Percentiles rank a stretch among this genome's conserved stretches.
Evolutionary conservation across 2,888 invertebrate genomes (phyloP).

Genomic region (Serripes groenlandicus): DNA sequence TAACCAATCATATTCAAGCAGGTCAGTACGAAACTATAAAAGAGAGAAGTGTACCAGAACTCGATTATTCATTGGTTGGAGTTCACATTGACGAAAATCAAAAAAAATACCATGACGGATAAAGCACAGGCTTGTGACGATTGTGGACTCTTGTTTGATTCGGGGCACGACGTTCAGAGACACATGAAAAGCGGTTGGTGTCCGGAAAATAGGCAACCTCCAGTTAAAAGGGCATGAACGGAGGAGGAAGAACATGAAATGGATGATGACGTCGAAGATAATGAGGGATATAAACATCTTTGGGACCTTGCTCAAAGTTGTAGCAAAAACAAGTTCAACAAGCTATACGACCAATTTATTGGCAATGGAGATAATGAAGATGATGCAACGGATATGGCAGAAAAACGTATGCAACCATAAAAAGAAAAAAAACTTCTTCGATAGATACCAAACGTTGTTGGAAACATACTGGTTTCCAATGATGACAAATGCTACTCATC

Average conservation of each 20-base stretch:
- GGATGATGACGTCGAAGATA: slow-evolving; percentile 38
- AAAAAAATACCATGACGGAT: slow-evolving; percentile 14
- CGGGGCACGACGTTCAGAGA: slow-evolving; percentile 42
- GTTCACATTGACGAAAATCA: slow-evolving; percentile 33
- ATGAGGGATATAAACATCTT: slow-evolving; percentile 8
- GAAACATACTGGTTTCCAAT: slow-evolving; percentile 24
- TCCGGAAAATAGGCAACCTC: slow-evolving; percentile 29
- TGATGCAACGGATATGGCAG: slow-evolving; percentile 28
- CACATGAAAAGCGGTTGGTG: slow-evolving; percentile 47
- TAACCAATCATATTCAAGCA: too few relatives aligned
- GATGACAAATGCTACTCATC: slow-evolving; percentile 13
- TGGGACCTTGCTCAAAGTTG: slow-evolving; percentile 6
- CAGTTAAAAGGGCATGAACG: slow-evolving; percentile 11
- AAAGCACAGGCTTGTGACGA: slow-evolving; percentile 49
- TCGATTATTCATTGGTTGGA: slow-evolving; percentile 25
- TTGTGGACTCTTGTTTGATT: slow-evolving; percentile 41
- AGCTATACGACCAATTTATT: slow-evolving; percentile 21
- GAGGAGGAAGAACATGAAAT: slow-evolving; percentile 15
- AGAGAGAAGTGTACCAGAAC: background rate
- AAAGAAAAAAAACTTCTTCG: slow-evolving; percentile 22
- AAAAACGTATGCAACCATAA: slow-evolving; percentile 4
- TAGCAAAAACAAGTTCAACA: slow-evolving; percentile 15
- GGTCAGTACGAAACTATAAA: slow-evolving; percentile 43
- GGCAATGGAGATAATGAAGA: slow-evolving; percentile 28
- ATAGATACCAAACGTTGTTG: slow-evolving; percentile 7